Evolutionary conservation across 2,113 vertebrate species (phyloP).

Genomic region (Smithornis capensis): DNA sequence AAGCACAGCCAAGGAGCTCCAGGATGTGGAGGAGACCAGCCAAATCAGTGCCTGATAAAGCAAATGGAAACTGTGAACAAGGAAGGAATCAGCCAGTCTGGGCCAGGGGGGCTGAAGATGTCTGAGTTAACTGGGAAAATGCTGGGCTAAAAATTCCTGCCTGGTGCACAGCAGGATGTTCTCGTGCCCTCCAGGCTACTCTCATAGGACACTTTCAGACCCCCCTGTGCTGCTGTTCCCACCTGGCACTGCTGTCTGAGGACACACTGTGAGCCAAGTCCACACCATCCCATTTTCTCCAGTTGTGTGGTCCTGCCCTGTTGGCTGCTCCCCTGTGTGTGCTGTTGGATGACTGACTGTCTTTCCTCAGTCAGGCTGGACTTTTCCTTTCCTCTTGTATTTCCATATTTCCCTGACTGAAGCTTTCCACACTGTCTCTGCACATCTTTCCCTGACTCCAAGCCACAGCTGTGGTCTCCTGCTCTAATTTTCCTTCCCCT

Average conservation of each 20-base stretch:
- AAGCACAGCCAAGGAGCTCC: not conserved
- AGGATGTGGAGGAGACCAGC: not conserved
- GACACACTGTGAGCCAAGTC: not conserved
- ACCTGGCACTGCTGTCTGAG: not conserved
- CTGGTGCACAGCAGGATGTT: not conserved
- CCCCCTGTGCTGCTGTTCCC: not conserved
- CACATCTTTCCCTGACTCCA: not conserved
- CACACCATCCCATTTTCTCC: not conserved
- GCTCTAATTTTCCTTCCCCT: not conserved
- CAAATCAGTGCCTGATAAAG: not conserved
- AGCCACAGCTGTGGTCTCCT: not conserved
- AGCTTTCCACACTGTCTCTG: not conserved
- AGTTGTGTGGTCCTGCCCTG: not conserved
- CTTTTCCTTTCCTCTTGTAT: not conserved
- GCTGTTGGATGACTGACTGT: not conserved
- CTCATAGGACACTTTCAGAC: not conserved
- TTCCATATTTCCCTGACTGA: not conserved
- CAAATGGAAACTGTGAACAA: not conserved
- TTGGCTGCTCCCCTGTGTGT: accelerated
- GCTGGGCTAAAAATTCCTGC: not conserved
- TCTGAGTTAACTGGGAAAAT: not conserved
- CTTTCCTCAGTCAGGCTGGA: not conserved
- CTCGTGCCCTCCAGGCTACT: accelerated
- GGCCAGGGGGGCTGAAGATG: too few relatives aligned
- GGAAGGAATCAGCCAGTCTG: not conserved